phyloP scores from a whole-genome alignment of 2,113 vertebrate genomes.

The Bubo blakistoni region DNA sequence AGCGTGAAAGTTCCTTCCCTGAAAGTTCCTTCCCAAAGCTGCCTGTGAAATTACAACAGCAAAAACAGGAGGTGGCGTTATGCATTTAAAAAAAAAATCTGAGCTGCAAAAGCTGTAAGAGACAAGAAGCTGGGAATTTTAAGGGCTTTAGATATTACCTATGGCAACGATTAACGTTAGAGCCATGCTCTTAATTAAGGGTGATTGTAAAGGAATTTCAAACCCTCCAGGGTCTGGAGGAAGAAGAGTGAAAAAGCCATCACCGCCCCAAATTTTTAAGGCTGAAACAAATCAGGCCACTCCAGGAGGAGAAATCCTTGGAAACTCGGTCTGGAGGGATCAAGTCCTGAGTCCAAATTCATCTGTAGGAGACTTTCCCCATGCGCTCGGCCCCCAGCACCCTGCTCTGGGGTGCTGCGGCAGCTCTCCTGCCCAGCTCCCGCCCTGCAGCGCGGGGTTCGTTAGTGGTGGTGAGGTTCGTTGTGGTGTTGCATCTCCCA shows the following conservation, averaged over 20 bases:
- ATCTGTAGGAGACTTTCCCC: not conserved
- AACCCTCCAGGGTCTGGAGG: not conserved
- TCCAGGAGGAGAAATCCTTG: not conserved
- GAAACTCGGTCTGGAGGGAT: accelerated
- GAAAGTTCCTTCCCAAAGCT: not conserved
- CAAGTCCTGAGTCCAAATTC: too few species aligned
- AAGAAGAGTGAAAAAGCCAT: not conserved
- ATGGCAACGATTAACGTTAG: not conserved
- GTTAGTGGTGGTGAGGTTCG: accelerated
- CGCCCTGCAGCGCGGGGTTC: accelerated
- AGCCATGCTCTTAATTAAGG: not conserved
- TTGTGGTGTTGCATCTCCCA: not conserved
- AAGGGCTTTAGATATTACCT: not conserved
- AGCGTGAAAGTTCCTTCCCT: not conserved
- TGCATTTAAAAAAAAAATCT: not conserved
- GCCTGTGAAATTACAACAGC: not conserved
- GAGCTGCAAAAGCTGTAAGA: not conserved
- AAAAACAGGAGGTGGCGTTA: slow-evolving; percentile 15
- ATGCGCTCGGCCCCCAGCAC: accelerated
- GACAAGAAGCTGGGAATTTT: not conserved
- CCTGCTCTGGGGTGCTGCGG: not conserved
- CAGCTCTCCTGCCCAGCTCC: not conserved
- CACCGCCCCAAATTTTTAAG: not conserved
- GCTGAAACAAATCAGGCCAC: not conserved
- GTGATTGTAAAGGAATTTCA: not conserved